phyloP scores from a whole-genome alignment of 2,797 vertebrate species.

The Anguilla megastoma region DNA sequence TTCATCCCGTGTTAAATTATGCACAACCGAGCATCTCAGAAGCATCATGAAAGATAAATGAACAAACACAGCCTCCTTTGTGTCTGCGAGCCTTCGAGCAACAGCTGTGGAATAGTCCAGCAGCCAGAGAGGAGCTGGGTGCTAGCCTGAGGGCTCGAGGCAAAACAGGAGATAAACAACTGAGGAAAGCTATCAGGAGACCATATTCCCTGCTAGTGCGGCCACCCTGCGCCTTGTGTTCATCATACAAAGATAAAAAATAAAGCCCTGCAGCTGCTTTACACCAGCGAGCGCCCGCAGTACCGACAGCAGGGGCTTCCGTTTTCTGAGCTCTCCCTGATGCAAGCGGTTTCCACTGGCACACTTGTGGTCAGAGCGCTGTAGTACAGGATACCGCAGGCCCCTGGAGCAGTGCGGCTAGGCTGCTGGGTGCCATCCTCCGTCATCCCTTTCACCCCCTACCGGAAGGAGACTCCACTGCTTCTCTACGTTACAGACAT shows the following conservation, averaged over 20 bases:
- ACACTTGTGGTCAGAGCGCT: slow-evolving; percentile 6
- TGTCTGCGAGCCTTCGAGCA: slow-evolving; percentile 20
- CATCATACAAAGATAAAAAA: slow-evolving; percentile 3
- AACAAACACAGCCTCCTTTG: slow-evolving; percentile 39
- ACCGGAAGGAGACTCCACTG: slow-evolving; percentile 10
- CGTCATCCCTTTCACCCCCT: slow-evolving; percentile 30
- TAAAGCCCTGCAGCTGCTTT: neutral
- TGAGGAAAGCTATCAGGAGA: slow-evolving; percentile 16
- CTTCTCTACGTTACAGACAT: neutral
- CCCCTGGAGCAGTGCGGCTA: neutral
- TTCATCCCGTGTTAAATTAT: slow-evolving; percentile 44
- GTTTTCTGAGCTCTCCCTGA: neutral
- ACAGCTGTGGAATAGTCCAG: slow-evolving; percentile 10
- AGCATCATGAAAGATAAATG: slow-evolving; percentile 68
- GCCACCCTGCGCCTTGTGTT: slow-evolving; percentile 9
- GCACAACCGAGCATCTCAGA: slow-evolving; percentile 42
- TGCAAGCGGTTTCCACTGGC: neutral
- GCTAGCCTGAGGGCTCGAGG: slow-evolving; percentile 13
- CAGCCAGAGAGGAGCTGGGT: neutral
- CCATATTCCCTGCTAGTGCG: neutral
- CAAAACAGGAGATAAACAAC: slow-evolving; percentile 29
- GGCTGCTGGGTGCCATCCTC: slow-evolving; percentile 10
- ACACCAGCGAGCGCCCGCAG: neutral
- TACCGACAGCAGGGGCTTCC: neutral
- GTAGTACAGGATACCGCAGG: neutral